phyloP scores from a whole-genome alignment of 2,113 vertebrate species.

The Regulus satrapa region DNA sequence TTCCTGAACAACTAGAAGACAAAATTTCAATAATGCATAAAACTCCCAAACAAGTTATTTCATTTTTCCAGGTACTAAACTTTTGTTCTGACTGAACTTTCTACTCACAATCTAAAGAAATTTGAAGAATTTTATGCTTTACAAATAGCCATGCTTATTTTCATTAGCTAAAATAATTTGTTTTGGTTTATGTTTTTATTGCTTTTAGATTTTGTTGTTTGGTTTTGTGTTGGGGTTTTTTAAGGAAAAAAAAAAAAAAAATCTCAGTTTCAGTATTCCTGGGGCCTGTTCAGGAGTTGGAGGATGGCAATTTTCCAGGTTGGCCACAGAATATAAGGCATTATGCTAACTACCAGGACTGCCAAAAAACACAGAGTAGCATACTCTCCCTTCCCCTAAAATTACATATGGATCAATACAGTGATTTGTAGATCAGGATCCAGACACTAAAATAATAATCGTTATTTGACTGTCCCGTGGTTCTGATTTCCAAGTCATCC shows the following conservation, averaged over 20 bases:
- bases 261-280: not conserved
- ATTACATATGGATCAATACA: not conserved
- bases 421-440: slow-evolving; percentile 32
- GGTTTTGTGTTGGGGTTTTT: not conserved
- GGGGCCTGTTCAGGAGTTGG: not conserved
- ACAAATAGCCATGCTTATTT: not conserved
- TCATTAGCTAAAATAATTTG: not conserved
- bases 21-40: not conserved
- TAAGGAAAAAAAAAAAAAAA: not conserved
- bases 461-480: not conserved
- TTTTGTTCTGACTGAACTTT: not conserved
- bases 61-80: not conserved
- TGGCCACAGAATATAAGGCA: not conserved
- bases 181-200: not conserved
- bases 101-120: not conserved
- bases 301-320: not conserved
- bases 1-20: not conserved
- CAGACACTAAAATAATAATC: not conserved
- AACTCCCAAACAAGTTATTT: not conserved
- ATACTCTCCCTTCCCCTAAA: not conserved
- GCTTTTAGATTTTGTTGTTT: not conserved
- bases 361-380: not conserved
- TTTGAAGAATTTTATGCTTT: not conserved
- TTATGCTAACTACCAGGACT: not conserved
- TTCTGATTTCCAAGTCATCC: slow-evolving; percentile 18